Base-by-base conservation (phyloP, 2,113 vertebrate genomes). In the Cyphomyrus plagiostoma region DNA sequence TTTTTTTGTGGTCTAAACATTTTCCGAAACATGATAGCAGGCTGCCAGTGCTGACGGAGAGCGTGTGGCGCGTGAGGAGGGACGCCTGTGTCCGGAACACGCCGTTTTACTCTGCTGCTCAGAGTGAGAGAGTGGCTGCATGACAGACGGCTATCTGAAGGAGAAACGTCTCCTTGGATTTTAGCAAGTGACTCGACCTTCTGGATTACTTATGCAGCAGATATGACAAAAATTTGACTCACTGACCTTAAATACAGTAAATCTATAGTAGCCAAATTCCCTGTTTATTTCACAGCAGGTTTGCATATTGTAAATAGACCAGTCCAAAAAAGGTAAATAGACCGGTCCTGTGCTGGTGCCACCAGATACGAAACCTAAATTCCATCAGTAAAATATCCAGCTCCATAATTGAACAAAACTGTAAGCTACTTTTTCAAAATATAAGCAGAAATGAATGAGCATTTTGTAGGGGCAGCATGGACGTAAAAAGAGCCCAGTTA, bases 11-110 rank as follows among this genome's bases (percentile, higher is more conserved):
- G 42, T 62, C 88, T 88, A 90, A 58, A n/a, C 56, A 88, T 88
- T 88, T 26, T 21, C 30, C 3, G 91, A 88, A 92, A 92, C 89
- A 53, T 82, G 58, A 92, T 91, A 85, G 45, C 45, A 87, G 89
- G 90, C 87, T 91, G 84, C 87, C 89, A n/a, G 89, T 80, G 49
- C 66, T 91, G 91, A 90, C 53, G 58, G 88, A 90, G 53, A 88
- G 52, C 88, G 86, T 49, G 58, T 86, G 66, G 88, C 26, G 89
- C 48, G 39, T 82, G 84, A 87, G 90, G 88, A 89, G 42, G 80
- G 77, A 89, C 62, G 80, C 21, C 42, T 45, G 42, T 45, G 42
- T 35, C 35, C 35, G 35, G 85, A 49, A 56, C 80, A 42, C 21
- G 39, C 39, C 80, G 66, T 39, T 30, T 80, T 66, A 82, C 80